These are phyloP conservation scores for Polyommatus iphigenia DNA, from an alignment of 2,888 invertebrate species.

Conservation along the genomic window DNA sequence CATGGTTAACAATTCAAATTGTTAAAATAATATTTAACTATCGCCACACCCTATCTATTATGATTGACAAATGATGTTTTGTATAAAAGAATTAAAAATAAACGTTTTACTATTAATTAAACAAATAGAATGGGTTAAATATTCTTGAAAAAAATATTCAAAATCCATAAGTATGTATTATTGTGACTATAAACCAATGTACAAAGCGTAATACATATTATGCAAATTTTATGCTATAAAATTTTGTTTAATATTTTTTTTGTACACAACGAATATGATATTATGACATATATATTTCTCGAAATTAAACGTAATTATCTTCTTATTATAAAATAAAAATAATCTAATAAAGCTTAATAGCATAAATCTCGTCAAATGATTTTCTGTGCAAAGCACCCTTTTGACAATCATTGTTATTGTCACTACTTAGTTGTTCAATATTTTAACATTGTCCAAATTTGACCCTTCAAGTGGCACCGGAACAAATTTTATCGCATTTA, in stretches of 20 bases:
- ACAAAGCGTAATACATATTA: neutral
- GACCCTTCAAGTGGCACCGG: slow-evolving; percentile 65
- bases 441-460: slow-evolving; percentile 51
- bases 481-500: slow-evolving; percentile 71
- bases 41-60: slow-evolving; percentile 39
- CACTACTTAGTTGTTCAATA: slow-evolving; percentile 39
- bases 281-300: too few relatives aligned
- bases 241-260: neutral
- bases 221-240: neutral
- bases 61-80: slow-evolving; percentile 40
- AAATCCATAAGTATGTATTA: neutral
- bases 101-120: neutral
- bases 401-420: slow-evolving; percentile 30
- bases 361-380: neutral
- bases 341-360: neutral
- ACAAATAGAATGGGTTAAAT: neutral
- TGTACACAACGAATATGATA: too few relatives aligned
- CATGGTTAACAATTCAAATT: slow-evolving; percentile 53
- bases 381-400: slow-evolving; percentile 1
- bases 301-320: too few relatives aligned
- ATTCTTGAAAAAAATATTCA: slow-evolving; percentile 21
- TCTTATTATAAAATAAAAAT: too few relatives aligned
- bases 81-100: slow-evolving; percentile 29
- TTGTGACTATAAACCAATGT: neutral
- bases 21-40: slow-evolving; percentile 34